Evolutionary conservation across 2,797 vertebrate genomes (phyloP).

Genomic region (Urosaurus nigricauda): DNA sequence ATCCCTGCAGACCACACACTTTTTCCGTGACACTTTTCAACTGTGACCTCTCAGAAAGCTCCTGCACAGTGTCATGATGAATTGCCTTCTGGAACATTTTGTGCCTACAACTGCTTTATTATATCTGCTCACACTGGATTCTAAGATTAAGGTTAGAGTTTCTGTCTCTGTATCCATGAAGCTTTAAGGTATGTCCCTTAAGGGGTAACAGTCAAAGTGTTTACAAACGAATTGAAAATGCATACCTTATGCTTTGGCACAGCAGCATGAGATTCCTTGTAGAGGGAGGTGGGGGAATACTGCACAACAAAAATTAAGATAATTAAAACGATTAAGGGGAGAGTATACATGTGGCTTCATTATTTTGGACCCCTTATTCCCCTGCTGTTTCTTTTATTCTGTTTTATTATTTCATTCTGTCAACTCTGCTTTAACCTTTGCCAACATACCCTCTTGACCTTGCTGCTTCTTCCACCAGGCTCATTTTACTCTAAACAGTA

Average conservation of each 20-base stretch:
- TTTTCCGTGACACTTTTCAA: constrained; percentile 36
- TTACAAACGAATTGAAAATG: constrained; percentile 33
- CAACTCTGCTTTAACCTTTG: neutral
- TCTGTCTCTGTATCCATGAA: constrained; percentile 5
- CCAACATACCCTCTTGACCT: neutral
- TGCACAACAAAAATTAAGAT: neutral
- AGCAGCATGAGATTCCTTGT: neutral
- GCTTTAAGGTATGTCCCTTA: neutral
- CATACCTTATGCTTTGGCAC: neutral
- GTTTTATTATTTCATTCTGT: neutral
- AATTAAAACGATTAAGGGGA: neutral
- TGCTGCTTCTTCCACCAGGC: neutral
- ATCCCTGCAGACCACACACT: constrained; percentile 28
- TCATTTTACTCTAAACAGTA: no score
- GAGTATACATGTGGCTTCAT: neutral
- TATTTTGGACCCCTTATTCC: neutral
- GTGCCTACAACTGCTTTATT: constrained; percentile 43
- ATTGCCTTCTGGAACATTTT: constrained; percentile 10
- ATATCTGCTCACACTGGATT: neutral
- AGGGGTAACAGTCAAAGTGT: neutral
- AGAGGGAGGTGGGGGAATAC: neutral
- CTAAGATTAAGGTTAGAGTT: neutral
- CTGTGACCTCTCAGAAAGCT: constrained; percentile 29
- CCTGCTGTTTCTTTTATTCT: neutral
- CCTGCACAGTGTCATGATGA: neutral